Percentiles rank a stretch among this genome's conserved stretches.
phyloP scores from a whole-genome alignment of 2,888 invertebrate genomes.

The Melinaea menophilus region DNA sequence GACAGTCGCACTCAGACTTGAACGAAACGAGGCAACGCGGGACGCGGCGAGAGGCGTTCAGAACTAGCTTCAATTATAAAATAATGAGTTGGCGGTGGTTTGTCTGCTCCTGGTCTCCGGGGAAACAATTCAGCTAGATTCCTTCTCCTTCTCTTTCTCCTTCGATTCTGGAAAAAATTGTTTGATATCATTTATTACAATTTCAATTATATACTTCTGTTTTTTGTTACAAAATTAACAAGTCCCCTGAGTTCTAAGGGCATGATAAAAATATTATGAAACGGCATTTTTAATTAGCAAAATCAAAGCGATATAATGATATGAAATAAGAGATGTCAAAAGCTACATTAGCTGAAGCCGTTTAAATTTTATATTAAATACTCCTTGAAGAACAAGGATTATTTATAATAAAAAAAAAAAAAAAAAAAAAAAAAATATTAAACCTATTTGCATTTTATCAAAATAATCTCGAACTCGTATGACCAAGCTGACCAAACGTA shows the following conservation, averaged over 20 bases:
- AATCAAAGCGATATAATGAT: not conserved
- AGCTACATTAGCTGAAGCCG: not conserved
- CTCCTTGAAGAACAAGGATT: too few species aligned
- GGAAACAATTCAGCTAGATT: constrained; percentile 81
- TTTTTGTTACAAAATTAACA: not conserved
- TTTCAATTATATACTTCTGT: not conserved
- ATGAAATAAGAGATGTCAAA: not conserved
- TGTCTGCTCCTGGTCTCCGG: constrained; percentile 66
- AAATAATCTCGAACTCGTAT: constrained; percentile 52
- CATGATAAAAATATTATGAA: not conserved
- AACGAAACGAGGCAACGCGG: constrained; percentile 64
- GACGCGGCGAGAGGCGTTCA: constrained; percentile 37
- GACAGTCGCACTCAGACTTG: constrained; percentile 60
- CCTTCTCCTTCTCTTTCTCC: constrained; percentile 83
- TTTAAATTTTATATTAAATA: too few species aligned
- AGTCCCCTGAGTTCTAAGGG: not conserved
- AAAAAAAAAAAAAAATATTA: too few species aligned
- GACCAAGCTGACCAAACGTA: constrained; percentile 68
- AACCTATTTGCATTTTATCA: not conserved
- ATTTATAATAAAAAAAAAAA: too few species aligned
- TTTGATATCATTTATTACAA: constrained; percentile 5
- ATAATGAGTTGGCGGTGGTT: constrained; percentile 77
- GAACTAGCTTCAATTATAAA: constrained; percentile 64
- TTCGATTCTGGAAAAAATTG: constrained; percentile 79
- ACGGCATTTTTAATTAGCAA: not conserved